Base-by-base conservation (phyloP, 2,888 invertebrate genomes). In the Stratiomys singularior region DNA sequence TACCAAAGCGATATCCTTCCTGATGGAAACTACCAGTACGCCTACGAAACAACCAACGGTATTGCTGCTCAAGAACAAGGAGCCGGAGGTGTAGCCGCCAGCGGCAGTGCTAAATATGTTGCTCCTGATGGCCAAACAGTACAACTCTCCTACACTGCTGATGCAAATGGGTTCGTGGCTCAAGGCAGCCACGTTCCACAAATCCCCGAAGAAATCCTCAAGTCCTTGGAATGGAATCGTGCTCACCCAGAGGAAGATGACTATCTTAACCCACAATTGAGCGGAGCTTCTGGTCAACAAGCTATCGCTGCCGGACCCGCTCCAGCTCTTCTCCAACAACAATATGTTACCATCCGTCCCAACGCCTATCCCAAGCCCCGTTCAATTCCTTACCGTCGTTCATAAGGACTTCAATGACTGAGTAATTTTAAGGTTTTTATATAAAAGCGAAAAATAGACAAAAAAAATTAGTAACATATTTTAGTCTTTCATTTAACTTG, bases 31-130 rank as follows among this genome's bases (percentile, higher is more conserved):
- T 91, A 85, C 84, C 76, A 82, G 0, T 90, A 85, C 83, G 76
- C 79, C 5, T 92, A 84, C 82, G 87, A 90, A 81, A 92, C 92
- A 80, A 87, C 87, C 23, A 92, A 92, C 82, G 92, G 92, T 18
- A 92, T 92, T 83, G 78, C 83, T 0, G 90, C 85, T 4, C 88
- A 90, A 81, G 91, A 91, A 82, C 81, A 83, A 21, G 92, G 92
- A 79, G 85, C 82, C n/a, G 85, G 92, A 80, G 89, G 89, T 83
- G 89, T 89, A 82, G 83, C 84, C 58, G 90, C 89, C 18, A 87
- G 88, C 77, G 92, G 92, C 27, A 84, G 86, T 3, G 88, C 86
- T 83, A 82, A 86, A 23, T 76, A 64, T 64, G 63, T 76, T 76
- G 63, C 66, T 64, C 66, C 76, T 64, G 76, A 76, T 76, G 63